Evolutionary conservation across 2,888 invertebrate genomes (phyloP).

Genomic region (Orthosia incerta): DNA sequence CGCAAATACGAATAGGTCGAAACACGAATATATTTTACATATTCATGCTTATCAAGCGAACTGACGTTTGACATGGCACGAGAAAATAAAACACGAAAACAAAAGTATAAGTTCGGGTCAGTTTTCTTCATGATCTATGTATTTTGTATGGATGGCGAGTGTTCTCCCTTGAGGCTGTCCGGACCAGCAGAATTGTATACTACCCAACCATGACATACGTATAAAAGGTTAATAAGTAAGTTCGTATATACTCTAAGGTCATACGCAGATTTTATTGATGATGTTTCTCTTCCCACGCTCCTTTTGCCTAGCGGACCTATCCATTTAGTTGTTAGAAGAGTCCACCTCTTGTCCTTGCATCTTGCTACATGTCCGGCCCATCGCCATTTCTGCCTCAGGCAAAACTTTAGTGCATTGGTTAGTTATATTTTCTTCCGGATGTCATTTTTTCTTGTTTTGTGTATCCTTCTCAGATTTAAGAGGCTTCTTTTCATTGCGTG

Average conservation of each 20-base stretch:
- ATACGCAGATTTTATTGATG: too few relatives aligned
- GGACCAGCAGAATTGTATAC: conserved; percentile 24
- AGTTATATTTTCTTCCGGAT: too few relatives aligned
- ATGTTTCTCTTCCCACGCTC: too few relatives aligned
- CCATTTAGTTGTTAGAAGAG: too few relatives aligned
- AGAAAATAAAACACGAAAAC: conserved; percentile 40
- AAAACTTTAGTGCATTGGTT: too few relatives aligned
- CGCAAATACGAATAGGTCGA: conserved; percentile 20
- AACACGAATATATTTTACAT: conserved; percentile 28
- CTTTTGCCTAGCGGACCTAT: too few relatives aligned
- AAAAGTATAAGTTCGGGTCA: conserved; percentile 32
- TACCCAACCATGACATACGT: conserved; percentile 5
- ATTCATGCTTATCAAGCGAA: conserved; percentile 34
- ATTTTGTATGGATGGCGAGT: conserved; percentile 30
- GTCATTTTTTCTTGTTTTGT: too few relatives aligned
- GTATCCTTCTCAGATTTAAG: too few relatives aligned
- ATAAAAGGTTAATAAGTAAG: conserved; percentile 6
- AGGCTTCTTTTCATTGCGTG: too few relatives aligned
- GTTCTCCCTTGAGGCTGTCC: conserved; percentile 19
- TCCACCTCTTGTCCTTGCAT: too few relatives aligned
- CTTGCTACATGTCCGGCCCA: too few relatives aligned
- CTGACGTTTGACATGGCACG: conserved; percentile 39
- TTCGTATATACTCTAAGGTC: background rate
- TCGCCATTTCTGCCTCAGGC: too few relatives aligned
- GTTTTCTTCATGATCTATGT: conserved; percentile 37